Evolutionary conservation across 2,113 vertebrate species (phyloP), one percentile per base, ranked within the genome.

Genomic region (Carassius gibelio): DNA sequence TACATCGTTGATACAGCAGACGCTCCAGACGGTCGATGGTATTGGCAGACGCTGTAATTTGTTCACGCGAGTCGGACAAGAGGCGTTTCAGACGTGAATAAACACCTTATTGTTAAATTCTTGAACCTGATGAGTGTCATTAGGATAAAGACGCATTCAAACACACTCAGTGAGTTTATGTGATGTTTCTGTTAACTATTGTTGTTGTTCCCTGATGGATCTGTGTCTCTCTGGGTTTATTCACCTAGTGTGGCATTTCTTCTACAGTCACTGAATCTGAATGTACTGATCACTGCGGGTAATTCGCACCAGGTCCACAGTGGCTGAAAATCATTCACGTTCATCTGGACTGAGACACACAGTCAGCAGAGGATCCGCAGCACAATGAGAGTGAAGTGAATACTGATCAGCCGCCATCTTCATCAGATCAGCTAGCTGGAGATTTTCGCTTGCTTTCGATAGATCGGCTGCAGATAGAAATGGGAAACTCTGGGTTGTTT

Each of bases 331-430:
- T 34, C 23, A 68, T 68, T 8, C 62, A 13, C 4, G 15, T 66
- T 81, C 38, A 68, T 81, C 50, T 68, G 42, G 42, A 81, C 9
- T 0, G 8, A 81, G 61, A 38, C 74, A 50, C 57, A 36, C 45
- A 68, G 42, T 84, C 74, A 76, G 61, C 69, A 62, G 72, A 72
- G 34, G 50, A 83, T 72, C 34, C 17, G 36, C 81, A 59, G 68
- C 52, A 23, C 48, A 57, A 72, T 62, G 26, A 79, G 34, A 62
- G 57, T 79, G 76, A 79, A 61, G 59, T 62, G 77, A 80, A 84
- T 84, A 66, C 23, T 36, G 57, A 84, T 84, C 21, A 66, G n/a
- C 36, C 8, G 1, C 14, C 15, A 48, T 81, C 42, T 81, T 50
- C 61, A 66, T 45, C 59, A 38, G 75, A 78, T 78, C 75, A 78